Conservation (phyloP, 2,113 vertebrate species). For the Pipa parva region DNA sequence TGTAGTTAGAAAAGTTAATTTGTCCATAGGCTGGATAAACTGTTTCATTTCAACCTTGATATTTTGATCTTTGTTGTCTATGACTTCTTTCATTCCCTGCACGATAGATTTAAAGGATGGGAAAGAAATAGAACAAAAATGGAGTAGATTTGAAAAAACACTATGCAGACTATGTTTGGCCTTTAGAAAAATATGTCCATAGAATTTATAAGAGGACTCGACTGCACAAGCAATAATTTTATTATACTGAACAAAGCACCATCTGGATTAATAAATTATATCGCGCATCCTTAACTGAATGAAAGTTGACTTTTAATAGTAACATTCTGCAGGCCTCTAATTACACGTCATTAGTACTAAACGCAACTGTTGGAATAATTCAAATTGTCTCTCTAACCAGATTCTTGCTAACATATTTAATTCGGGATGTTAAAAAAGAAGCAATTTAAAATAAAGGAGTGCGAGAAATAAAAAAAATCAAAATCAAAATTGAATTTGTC, state of each 20-base stretch:
- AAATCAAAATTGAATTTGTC: neutral
- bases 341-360: slow-evolving; percentile 17
- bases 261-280: slow-evolving; percentile 13
- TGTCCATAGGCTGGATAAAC: no score
- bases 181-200: neutral
- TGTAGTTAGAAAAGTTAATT: no score
- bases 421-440: neutral
- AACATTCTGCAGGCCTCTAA: neutral
- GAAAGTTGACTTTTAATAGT: neutral
- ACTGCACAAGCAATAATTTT: neutral
- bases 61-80: no score
- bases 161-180: neutral
- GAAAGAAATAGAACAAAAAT: neutral
- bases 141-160: neutral
- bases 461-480: no score
- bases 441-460: neutral
- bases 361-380: slow-evolving; percentile 6
- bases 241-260: neutral
- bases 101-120: no score
- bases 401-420: neutral
- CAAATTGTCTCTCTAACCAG: neutral
- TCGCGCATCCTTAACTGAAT: neutral
- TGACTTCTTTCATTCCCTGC: no score
- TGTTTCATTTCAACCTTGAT: no score
- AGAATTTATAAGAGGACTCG: neutral